Conservation (phyloP, 2,113 vertebrate genomes). For the Hassar affinis region DNA sequence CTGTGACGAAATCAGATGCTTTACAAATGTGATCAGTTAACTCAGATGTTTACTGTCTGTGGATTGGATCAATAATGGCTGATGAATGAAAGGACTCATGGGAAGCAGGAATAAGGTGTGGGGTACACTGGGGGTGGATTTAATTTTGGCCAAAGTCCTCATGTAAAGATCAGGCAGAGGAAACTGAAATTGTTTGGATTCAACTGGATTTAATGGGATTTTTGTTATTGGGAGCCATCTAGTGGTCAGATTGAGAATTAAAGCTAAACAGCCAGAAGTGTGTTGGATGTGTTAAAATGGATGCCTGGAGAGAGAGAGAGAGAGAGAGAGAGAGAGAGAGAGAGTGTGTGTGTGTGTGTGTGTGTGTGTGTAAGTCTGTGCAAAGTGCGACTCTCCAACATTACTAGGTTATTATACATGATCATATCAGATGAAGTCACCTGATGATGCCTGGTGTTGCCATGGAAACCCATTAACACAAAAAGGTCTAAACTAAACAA, state of each 20-base stretch:
- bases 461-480: conserved; percentile 18
- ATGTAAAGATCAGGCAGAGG: neutral
- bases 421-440: conserved; percentile 2
- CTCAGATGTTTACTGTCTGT: neutral
- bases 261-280: neutral
- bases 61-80: neutral
- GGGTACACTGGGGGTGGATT: neutral
- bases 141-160: neutral
- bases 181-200: neutral
- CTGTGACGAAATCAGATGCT: neutral
- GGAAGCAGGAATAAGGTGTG: too few relatives aligned
- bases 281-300: neutral
- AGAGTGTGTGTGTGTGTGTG: neutral
- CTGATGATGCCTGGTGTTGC: conserved; percentile 9
- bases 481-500: neutral
- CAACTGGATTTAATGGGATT: neutral
- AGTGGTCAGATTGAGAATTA: neutral
- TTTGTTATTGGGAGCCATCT: neutral
- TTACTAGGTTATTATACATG: conserved; percentile 1
- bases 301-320: too few relatives aligned
- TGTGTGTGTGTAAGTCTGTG: neutral
- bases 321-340: too few relatives aligned
- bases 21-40: neutral
- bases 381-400: neutral
- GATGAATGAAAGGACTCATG: neutral